Evolutionary conservation across 2,113 vertebrate species (phyloP), one percentile per base, ranked within the genome.

Genomic region (Chunga burmeisteri): DNA sequence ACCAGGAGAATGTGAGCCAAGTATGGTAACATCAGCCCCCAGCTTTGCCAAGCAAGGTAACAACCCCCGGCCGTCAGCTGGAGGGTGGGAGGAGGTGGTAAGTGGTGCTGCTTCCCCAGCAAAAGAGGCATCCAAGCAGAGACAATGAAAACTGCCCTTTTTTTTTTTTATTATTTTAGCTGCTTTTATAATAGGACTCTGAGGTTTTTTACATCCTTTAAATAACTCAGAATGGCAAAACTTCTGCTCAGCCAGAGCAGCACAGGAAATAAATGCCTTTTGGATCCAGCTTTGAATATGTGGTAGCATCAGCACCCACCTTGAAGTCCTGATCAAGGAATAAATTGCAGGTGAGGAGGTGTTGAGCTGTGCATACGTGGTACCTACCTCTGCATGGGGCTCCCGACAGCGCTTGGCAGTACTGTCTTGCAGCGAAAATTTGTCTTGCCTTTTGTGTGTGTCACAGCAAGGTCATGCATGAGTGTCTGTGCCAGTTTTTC

Each of bases 51-150:
- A 72, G 66, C 2, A 25, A 95, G 16, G 2, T 70, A 15, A 90
- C 52, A 59, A 34, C 20, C 83, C 92, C 93, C 53, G 34, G 77
- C 84, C 92, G 87, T n/a, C 95, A 95, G 25, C 46, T 20, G 71
- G 88, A 78, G 86, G 91, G 85, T 89, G 96, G 95, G 91, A n/a
- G 70, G 63, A 71, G 88, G 96, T 91, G 92, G 93, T 68, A 88
- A 95, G 95, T 75, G 86, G 66, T 90, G 81, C 88, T 83, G 79
- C 93, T 88, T 81, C 81, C 59, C 95, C 82, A 81, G 95, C 90
- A 50, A 72, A 65, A 74, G 9, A 38, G 67, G 65, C 82, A 80
- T 62, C 23, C 42, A 29, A 42, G 65, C 53, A n/a, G 80, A 89
- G 73, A 89, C 80, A 86, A 68, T 38, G 81, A 52, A 47, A 68